Evolutionary conservation across 2,888 invertebrate species (phyloP).

Genomic region (Crossocerus cetratus): DNA sequence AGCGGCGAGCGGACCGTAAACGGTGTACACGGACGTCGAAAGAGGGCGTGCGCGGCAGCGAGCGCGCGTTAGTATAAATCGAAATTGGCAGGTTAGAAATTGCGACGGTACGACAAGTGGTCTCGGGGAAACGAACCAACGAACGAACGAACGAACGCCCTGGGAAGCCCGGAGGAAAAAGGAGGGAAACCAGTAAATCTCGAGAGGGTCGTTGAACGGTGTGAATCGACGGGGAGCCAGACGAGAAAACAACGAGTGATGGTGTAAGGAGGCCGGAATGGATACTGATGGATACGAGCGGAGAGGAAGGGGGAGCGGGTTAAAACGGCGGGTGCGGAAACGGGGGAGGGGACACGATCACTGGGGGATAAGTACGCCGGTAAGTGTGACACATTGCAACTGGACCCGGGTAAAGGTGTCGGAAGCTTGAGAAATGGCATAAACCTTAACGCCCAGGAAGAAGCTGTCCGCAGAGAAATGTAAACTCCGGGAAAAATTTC

Average conservation of each 20-base stretch:
- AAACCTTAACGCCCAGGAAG: not conserved
- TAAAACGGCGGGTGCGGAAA: not conserved
- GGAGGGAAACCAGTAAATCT: constrained; percentile 51
- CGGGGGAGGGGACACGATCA: constrained; percentile 26
- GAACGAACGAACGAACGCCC: constrained; percentile 2
- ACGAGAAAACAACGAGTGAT: constrained; percentile 16
- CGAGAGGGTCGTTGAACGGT: constrained; percentile 36
- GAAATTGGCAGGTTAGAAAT: constrained; percentile 62
- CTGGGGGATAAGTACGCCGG: constrained; percentile 7
- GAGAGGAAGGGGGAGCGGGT: not conserved
- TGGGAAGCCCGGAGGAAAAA: constrained; percentile 15
- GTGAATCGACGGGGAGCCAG: constrained; percentile 38
- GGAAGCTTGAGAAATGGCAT: not conserved
- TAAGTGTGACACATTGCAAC: constrained; percentile 31
- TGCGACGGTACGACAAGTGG: constrained; percentile 41
- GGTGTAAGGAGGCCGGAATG: constrained; percentile 1
- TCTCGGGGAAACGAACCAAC: constrained; percentile 14
- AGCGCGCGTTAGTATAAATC: constrained; percentile 55
- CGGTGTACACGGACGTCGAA: not conserved
- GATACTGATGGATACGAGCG: not conserved
- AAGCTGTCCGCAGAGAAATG: too few species aligned
- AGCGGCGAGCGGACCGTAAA: constrained; percentile 25
- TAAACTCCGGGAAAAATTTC: too few species aligned
- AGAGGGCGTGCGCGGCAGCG: constrained; percentile 13
- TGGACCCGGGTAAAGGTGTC: constrained; percentile 29